Percentiles rank a stretch among this genome's conserved stretches.
Conservation (phyloP, 2,113 vertebrate genomes). For the Anolis sagrei region DNA sequence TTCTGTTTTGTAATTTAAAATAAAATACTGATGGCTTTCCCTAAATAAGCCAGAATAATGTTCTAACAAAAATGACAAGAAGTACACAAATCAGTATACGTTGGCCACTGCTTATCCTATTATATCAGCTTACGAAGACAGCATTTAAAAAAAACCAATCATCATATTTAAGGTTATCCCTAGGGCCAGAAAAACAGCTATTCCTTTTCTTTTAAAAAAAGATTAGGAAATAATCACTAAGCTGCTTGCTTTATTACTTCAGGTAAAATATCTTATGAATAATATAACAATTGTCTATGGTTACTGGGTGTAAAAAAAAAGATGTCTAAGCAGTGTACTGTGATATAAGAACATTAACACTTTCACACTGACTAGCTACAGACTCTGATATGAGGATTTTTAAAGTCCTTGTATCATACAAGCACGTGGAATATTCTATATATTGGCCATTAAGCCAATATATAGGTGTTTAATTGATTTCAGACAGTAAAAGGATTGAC, state of each 20-base stretch:
- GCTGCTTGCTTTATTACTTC: conserved; percentile 76
- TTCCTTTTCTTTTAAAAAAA: conserved; percentile 55
- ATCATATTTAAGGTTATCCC: conserved; percentile 74
- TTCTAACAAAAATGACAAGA: conserved; percentile 37
- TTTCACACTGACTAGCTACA: conserved; percentile 65
- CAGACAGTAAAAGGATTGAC: conserved; percentile 64
- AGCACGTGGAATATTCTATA: conserved; percentile 68
- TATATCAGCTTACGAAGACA: conserved; percentile 51
- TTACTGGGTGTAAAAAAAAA: conserved; percentile 73
- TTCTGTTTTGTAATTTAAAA: conserved; percentile 47
- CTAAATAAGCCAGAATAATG: conserved; percentile 12
- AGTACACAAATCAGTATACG: conserved; percentile 39
- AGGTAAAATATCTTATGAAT: conserved; percentile 81
- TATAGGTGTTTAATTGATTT: conserved; percentile 80
- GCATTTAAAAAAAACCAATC: conserved; percentile 61
- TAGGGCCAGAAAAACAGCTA: conserved; percentile 66
- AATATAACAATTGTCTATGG: conserved; percentile 80
- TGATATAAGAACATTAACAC: conserved; percentile 64
- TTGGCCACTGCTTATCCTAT: conserved; percentile 32
- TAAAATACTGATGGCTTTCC: conserved; percentile 10
- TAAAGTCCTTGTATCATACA: conserved; percentile 71
- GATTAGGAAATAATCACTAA: conserved; percentile 79
- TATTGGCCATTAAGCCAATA: conserved; percentile 75
- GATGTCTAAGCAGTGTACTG: conserved; percentile 66
- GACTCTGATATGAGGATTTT: conserved; percentile 65